Conservation (phyloP, 2,888 invertebrate species). For the Oasisia sp. region DNA sequence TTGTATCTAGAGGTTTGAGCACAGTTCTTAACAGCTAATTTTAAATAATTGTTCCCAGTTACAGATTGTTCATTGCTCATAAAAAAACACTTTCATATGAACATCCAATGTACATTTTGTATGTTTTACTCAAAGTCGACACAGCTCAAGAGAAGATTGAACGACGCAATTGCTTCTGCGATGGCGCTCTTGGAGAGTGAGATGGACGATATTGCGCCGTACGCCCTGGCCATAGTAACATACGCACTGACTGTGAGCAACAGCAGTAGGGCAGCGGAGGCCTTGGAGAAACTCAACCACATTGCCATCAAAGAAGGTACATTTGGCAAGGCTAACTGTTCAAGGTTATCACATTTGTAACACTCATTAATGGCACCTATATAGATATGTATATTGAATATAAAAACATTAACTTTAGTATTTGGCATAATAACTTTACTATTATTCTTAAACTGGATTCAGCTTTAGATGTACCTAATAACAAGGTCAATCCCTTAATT, state of each 20-base stretch:
- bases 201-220: conserved; percentile 52
- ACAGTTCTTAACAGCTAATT: no score
- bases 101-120: not conserved
- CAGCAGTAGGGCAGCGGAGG: conserved; percentile 44
- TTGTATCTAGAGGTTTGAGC: no score
- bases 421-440: no score
- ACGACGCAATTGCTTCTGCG: conserved; percentile 42
- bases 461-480: no score
- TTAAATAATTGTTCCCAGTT: no score
- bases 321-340: not conserved
- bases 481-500: no score
- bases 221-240: conserved; percentile 55
- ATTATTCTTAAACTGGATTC: no score
- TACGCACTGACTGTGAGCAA: conserved; percentile 58
- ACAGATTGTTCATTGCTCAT: not conserved
- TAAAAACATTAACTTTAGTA: no score
- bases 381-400: not conserved
- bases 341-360: not conserved
- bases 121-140: not conserved
- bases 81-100: not conserved
- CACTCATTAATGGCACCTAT: not conserved
- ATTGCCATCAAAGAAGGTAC: conserved; percentile 52
- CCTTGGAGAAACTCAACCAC: conserved; percentile 46
- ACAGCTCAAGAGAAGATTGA: not conserved
- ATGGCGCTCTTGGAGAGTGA: conserved; percentile 59